Evolutionary conservation across 2,888 invertebrate genomes (phyloP), one percentile per base, ranked within the genome.

Genomic region (Drosophila glabriapex): DNA sequence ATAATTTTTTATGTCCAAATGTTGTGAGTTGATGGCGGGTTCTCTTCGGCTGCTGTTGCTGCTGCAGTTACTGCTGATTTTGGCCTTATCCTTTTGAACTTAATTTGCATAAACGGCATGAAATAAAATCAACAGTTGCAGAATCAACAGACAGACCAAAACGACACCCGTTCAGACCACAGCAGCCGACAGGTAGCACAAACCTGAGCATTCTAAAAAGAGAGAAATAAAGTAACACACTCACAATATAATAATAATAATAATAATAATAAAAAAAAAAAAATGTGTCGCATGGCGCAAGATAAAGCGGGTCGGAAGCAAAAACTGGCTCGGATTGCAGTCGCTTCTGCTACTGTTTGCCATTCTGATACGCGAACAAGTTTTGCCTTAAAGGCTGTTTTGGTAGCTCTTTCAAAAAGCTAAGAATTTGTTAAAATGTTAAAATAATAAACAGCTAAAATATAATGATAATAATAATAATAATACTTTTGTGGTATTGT

Each of bases 31-130:
- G 75, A 64, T 72, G 76, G 77, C 68, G 68, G 67, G 33, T 50
- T 53, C 33, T 53, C 22, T 22, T 43, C 19, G 67, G 53, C 41
- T 68, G 62, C 56, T 64, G 46, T n/a, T 67, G 53, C 37, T 84
- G 71, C 50, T 77, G 46, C 46, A 46, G 46, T 46, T 25, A 46
- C 46, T 46, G 25, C 25, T 46, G 46, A 73, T 76, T 76, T 87
- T 80, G 85, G 80, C 78, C 80, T 82, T 82, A 89, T 86, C 85
- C 85, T 81, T 81, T 79, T 81, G 78, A 89, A 85, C 84, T 82
- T 90, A 78, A 89, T 76, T 89, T 85, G 90, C 91, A 89, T 89
- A 85, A 90, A 91, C 80, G 86, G 90, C 86, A 90, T 85, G 83
- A 88, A 88, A 87, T 88, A 83, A 89, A 82, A 84, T 80, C 82